A percentile compares a stretch with the other conserved stretches of the same genome.
phyloP scores from a whole-genome alignment of 2,113 vertebrate species.

The Tor tambroides region DNA sequence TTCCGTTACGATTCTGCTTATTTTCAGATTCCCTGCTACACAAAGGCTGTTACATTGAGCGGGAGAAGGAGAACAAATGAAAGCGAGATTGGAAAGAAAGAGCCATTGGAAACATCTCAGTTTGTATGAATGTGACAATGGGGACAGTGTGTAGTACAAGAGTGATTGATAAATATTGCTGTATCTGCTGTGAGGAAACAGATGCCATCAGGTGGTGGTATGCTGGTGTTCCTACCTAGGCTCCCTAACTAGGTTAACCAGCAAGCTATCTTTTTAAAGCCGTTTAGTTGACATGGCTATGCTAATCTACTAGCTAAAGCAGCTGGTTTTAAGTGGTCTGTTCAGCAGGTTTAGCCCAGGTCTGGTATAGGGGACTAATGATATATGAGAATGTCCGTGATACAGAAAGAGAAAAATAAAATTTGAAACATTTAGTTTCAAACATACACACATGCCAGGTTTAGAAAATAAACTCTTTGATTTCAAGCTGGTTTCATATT shows the following conservation, averaged over 20 bases:
- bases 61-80: slow-evolving; percentile 50
- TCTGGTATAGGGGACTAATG: not conserved
- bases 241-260: not conserved
- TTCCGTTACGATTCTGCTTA: slow-evolving; percentile 72
- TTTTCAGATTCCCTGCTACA: slow-evolving; percentile 75
- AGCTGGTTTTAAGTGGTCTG: not conserved
- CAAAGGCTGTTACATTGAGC: slow-evolving; percentile 69
- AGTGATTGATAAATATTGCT: slow-evolving; percentile 70
- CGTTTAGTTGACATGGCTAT: not conserved
- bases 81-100: slow-evolving; percentile 54
- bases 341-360: not conserved
- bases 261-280: not conserved
- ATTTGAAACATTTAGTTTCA: not conserved
- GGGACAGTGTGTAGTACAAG: slow-evolving; percentile 65
- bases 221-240: not conserved
- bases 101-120: slow-evolving; percentile 59
- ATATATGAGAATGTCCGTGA: not conserved
- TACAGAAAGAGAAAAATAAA: not conserved
- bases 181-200: not conserved
- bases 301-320: not conserved
- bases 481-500: not conserved
- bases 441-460: not conserved
- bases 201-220: slow-evolving; percentile 1
- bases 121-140: slow-evolving; percentile 65
- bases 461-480: not conserved